A percentile compares a stretch with the other conserved stretches of the same genome.
Evolutionary conservation across 2,888 invertebrate genomes (phyloP).

Genomic region (Rhagophthalmus giganteus): DNA sequence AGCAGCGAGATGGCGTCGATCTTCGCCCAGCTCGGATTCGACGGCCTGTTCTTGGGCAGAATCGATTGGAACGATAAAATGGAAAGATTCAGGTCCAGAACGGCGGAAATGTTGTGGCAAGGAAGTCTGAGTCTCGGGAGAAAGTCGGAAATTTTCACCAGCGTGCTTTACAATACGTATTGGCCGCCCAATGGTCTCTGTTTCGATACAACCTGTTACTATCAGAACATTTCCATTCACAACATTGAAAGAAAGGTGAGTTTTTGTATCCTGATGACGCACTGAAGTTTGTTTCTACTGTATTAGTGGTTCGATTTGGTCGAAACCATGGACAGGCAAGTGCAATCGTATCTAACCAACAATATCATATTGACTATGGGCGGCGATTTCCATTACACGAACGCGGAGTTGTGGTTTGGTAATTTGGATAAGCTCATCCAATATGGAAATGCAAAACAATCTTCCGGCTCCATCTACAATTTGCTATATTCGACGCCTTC

Average conservation of each 20-base stretch:
- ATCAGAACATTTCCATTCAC: slow-evolving; percentile 63
- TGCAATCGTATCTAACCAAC: slow-evolving; percentile 56
- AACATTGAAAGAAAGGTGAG: slow-evolving; percentile 64
- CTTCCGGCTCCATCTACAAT: slow-evolving; percentile 60
- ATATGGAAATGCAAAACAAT: slow-evolving; percentile 6
- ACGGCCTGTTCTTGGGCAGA: slow-evolving; percentile 80
- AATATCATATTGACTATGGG: slow-evolving; percentile 69
- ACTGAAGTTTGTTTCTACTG: slow-evolving; percentile 6
- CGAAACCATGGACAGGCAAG: slow-evolving; percentile 44
- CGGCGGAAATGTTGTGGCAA: slow-evolving; percentile 80
- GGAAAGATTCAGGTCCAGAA: slow-evolving; percentile 59
- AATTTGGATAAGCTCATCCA: slow-evolving; percentile 62
- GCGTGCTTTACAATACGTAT: slow-evolving; percentile 21
- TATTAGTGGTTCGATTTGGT: slow-evolving; percentile 47
- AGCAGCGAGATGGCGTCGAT: slow-evolving; percentile 79
- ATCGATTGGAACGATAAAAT: slow-evolving; percentile 80
- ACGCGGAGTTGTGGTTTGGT: slow-evolving; percentile 62
- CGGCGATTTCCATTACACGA: slow-evolving; percentile 65
- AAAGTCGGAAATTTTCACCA: not conserved
- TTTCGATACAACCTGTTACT: slow-evolving; percentile 68
- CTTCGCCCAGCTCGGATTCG: slow-evolving; percentile 79
- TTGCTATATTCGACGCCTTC: slow-evolving; percentile 80
- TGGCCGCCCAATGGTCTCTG: slow-evolving; percentile 73
- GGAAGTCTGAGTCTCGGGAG: slow-evolving; percentile 69
- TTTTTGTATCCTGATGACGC: not conserved